These are phyloP conservation scores for Scolopax bukidnonensis DNA, from an alignment of 2,797 vertebrate species.

Conservation along the genomic window DNA sequence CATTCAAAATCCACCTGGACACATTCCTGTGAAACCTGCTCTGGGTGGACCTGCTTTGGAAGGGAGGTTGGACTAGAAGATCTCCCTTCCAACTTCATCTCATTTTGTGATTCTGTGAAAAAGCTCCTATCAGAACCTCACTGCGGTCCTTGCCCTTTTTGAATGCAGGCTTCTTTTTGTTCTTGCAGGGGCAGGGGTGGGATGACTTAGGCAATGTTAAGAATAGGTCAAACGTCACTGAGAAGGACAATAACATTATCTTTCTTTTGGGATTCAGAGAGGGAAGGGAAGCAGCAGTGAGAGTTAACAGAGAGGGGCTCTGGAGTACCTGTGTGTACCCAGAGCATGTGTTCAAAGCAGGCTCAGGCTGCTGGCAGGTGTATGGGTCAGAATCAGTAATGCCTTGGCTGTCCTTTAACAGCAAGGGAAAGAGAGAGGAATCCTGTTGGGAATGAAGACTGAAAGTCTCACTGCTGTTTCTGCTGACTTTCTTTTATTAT, in stretches of 20 bases:
- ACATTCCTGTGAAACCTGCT: too few relatives aligned
- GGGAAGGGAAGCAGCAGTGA: neutral
- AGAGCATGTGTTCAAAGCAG: neutral
- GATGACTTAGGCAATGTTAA: neutral
- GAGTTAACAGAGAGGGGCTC: neutral
- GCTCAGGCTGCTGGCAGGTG: neutral
- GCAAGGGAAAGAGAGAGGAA: neutral
- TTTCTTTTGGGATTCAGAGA: neutral
- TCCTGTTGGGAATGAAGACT: neutral
- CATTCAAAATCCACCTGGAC: too few relatives aligned
- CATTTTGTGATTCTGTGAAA: neutral
- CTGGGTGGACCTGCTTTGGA: too few relatives aligned
- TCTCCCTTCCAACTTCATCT: too few relatives aligned
- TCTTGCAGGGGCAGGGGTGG: rapidly evolving
- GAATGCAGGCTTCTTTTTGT: rapidly evolving
- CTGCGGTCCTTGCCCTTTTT: neutral
- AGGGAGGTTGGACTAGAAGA: too few relatives aligned
- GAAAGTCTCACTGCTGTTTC: neutral
- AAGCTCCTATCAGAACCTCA: rapidly evolving
- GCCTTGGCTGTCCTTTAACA: neutral
- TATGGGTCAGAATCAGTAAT: neutral
- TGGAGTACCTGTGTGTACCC: neutral
- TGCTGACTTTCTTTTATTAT: neutral
- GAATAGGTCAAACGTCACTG: neutral
- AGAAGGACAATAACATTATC: neutral